phyloP scores from a whole-genome alignment of 1,140 invertebrate species.

The Dendroctonus valens region DNA sequence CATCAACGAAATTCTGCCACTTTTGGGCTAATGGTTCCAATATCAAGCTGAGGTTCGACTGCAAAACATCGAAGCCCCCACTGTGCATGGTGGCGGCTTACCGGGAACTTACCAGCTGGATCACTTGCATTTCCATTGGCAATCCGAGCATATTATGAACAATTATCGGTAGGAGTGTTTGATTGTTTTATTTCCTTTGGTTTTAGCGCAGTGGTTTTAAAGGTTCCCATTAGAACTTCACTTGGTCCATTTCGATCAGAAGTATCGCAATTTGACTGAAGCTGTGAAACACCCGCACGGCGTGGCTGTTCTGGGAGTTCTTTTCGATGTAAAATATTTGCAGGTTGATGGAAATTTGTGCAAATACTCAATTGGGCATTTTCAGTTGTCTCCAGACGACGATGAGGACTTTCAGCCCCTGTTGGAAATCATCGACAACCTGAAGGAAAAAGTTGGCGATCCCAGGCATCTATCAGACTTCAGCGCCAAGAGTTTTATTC shows the following conservation, averaged over 20 bases:
- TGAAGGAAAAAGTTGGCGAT: slow-evolving; percentile 44
- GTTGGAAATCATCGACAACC: slow-evolving; percentile 51
- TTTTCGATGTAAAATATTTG: slow-evolving; percentile 60
- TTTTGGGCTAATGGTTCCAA: slow-evolving; percentile 2
- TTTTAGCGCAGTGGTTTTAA: background rate
- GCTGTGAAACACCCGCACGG: slow-evolving; percentile 62
- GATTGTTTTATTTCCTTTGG: background rate
- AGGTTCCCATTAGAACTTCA: slow-evolving; percentile 65
- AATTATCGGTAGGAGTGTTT: slow-evolving; percentile 48
- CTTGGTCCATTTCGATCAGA: slow-evolving; percentile 66
- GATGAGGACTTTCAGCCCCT: slow-evolving; percentile 53
- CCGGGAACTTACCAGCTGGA: slow-evolving; percentile 58
- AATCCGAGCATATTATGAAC: slow-evolving; percentile 72
- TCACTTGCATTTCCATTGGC: slow-evolving; percentile 78
- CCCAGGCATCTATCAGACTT: slow-evolving; percentile 29
- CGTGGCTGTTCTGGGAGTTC: slow-evolving; percentile 66
- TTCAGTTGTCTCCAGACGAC: slow-evolving; percentile 45
- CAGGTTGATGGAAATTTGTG: background rate
- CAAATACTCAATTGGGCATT: background rate
- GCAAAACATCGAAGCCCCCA: slow-evolving; percentile 44
- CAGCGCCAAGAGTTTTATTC: slow-evolving; percentile 50
- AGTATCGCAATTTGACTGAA: slow-evolving; percentile 56
- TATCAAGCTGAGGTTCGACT: slow-evolving; percentile 52
- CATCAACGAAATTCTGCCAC: background rate
- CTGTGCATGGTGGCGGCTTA: slow-evolving; percentile 55